Conservation (phyloP, 2,113 vertebrate species). For the Mastomys natalensis region DNA sequence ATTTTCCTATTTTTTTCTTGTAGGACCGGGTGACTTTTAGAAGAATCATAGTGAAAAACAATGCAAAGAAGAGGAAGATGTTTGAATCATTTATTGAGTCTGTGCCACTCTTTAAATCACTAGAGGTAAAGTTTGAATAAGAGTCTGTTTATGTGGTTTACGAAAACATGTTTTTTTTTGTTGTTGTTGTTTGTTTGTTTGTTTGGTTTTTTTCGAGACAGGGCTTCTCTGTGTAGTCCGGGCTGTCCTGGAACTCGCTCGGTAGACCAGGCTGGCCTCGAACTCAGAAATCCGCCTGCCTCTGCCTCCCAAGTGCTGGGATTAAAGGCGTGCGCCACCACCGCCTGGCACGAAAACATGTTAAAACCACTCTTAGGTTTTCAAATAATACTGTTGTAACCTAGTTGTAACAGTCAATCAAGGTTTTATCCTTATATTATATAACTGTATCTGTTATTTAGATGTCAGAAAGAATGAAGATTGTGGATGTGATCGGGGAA, state of each 20-base stretch:
- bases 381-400: constrained; percentile 41
- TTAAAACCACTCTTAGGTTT: not conserved
- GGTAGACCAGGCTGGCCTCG: too few species aligned
- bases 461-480: constrained; percentile 97
- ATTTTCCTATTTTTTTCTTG: constrained; percentile 79
- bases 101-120: constrained; percentile 96
- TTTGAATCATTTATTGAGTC: constrained; percentile 98
- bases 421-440: not conserved
- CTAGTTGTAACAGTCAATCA: not conserved
- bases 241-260: too few species aligned
- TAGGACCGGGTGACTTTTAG: constrained; percentile 98
- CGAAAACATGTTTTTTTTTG: too few species aligned
- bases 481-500: constrained; percentile 97
- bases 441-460: constrained; percentile 76
- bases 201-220: too few species aligned
- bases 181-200: too few species aligned
- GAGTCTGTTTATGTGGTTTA: not conserved
- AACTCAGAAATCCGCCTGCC: too few species aligned
- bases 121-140: constrained; percentile 92
- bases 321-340: too few species aligned
- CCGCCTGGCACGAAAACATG: too few species aligned
- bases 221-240: too few species aligned
- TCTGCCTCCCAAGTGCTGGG: too few species aligned
- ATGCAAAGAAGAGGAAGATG: constrained; percentile 96
- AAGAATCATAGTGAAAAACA: constrained; percentile 98